Evolutionary conservation across 2,797 vertebrate species (phyloP), one percentile per base, ranked within the genome.

Genomic region (Apogon talboti): DNA sequence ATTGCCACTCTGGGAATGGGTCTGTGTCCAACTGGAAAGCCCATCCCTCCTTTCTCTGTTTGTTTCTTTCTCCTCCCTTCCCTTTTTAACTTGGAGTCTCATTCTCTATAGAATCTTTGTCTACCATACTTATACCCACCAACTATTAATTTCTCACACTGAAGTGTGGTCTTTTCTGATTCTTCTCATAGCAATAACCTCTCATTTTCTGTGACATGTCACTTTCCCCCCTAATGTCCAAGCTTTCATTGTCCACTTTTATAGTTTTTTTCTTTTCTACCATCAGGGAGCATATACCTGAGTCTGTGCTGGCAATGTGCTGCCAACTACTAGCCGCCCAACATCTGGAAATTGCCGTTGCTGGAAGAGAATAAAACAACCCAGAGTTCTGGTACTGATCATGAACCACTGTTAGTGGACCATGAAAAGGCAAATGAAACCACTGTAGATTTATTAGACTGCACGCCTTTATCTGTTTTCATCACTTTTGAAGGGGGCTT

Each of bases 401-500:
- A 64, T 57, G 64, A 84, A 78, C 63, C 72, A 49, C 70, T 63
- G 60, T 83, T 79, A 77, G 75, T 79, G 82, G 59, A 86, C 75
- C 80, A 74, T 83, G 65, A 76, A 88, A 85, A 81, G 71, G 58
- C 70, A 76, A 77, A 79, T 80, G 42, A 77, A 87, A 86, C 63
- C 49, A 40, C 61, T 71, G 50, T 49, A 65, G 66, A 83, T 87
- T 87, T 85, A 88, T 86, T 81, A 66, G 62, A 66, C 60, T 73
- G 74, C 13, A 71, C 68, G 54, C 35, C 78, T 89, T 88, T 86
- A 87, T 92, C 84, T 86, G 67, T 81, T 88, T 90, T 90, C 63
- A 84, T 90, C 85, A 85, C 84, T 79, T 18, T 24, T 76, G 57
- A 63, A 59, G 41, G 75, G 62, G 56, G 61, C 12, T 68, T 79